phyloP scores from a whole-genome alignment of 2,797 vertebrate genomes.

The Phoeniculus purpureus region DNA sequence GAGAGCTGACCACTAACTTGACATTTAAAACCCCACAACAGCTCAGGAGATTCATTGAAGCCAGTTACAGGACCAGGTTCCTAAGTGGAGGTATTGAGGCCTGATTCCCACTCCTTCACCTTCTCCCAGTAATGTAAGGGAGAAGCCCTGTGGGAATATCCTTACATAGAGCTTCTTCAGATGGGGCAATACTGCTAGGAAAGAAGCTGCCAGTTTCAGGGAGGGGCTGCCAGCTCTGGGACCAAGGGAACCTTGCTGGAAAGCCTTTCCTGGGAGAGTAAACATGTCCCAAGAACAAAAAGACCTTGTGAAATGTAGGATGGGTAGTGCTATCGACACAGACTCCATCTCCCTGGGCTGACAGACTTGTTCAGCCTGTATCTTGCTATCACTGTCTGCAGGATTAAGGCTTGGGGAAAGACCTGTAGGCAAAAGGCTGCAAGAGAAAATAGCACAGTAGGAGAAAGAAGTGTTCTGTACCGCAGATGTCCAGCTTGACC shows the following conservation, averaged over 20 bases:
- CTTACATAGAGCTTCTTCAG: not conserved
- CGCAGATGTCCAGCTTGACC: not conserved
- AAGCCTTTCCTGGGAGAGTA: not conserved
- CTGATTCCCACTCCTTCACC: not conserved
- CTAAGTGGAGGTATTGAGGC: not conserved
- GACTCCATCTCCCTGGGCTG: not conserved
- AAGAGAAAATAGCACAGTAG: not conserved
- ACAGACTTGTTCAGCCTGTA: not conserved
- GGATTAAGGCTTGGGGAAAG: not conserved
- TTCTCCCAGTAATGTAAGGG: not conserved
- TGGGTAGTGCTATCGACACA: not conserved
- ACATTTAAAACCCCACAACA: not conserved
- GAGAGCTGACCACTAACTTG: not conserved
- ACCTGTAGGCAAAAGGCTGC: not conserved
- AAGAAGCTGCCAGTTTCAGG: conserved; percentile 36
- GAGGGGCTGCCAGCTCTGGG: not conserved
- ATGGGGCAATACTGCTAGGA: conserved; percentile 31
- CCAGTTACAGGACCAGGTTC: conserved; percentile 6
- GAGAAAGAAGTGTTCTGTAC: conserved; percentile 44
- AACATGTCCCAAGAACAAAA: not conserved
- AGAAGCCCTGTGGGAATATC: not conserved
- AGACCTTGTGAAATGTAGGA: conserved; percentile 51
- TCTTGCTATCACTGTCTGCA: not conserved
- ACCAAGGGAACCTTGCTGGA: not conserved
- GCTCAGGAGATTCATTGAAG: not conserved